Evolutionary conservation across 1,140 invertebrate genomes (phyloP).

Genomic region (Penaeus chinensis): DNA sequence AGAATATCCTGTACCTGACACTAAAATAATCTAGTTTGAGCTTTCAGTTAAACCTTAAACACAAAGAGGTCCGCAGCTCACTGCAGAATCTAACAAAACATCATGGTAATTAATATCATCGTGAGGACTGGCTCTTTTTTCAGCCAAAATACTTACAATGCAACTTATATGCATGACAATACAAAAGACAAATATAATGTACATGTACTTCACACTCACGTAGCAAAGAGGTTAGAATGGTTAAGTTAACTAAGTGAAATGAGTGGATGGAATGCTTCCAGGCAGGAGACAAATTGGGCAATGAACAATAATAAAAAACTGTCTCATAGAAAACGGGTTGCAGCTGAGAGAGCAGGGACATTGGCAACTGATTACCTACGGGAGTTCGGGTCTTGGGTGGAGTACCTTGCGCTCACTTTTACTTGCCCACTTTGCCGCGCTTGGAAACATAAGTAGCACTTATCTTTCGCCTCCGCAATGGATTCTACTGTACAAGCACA

Average conservation of each 20-base stretch:
- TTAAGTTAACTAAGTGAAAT: constrained; percentile 57
- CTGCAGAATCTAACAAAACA: constrained; percentile 53
- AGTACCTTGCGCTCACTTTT: constrained; percentile 52
- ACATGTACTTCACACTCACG: constrained; percentile 60
- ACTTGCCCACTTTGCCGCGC: constrained; percentile 54
- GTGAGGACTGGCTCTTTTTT: constrained; percentile 51
- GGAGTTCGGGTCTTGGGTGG: constrained; percentile 21
- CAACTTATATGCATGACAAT: constrained; percentile 61
- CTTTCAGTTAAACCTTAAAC: constrained; percentile 61
- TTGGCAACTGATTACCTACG: constrained; percentile 49
- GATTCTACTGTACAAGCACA: constrained; percentile 60
- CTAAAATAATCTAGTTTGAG: constrained; percentile 65
- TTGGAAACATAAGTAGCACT: constrained; percentile 61
- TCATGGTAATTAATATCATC: constrained; percentile 55
- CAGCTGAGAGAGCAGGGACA: constrained; percentile 37
- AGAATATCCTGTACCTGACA: constrained; percentile 65
- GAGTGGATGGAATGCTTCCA: constrained; percentile 59
- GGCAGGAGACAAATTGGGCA: constrained; percentile 55
- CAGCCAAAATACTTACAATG: constrained; percentile 56
- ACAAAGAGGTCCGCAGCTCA: constrained; percentile 43
- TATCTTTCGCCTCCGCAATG: constrained; percentile 56
- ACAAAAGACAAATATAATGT: constrained; percentile 57
- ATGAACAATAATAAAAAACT: constrained; percentile 51
- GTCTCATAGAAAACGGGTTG: constrained; percentile 58
- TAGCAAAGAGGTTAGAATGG: constrained; percentile 59